A percentile compares a stretch with the other conserved stretches of the same genome.
These are phyloP conservation scores for Ophioninae sp. DNA, from an alignment of 2,888 invertebrate species.

Conservation along the genomic window DNA sequence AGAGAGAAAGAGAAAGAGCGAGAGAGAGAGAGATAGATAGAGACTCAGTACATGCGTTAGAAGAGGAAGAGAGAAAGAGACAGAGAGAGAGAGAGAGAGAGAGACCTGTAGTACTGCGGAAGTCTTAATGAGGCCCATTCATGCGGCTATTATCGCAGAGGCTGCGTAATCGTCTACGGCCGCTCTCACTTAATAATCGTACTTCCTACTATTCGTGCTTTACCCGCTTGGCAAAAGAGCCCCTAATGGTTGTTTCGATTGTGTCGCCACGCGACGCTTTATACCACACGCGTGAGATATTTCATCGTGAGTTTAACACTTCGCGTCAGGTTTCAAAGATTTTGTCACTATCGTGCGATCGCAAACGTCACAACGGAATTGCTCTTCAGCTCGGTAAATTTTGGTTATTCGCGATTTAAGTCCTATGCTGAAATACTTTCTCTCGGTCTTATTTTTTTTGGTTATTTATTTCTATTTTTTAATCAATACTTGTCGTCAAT, in stretches of 20 bases:
- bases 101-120: constrained; percentile 63
- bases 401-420: too few relatives aligned
- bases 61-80: constrained; percentile 2
- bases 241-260: constrained; percentile 57
- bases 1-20: not conserved
- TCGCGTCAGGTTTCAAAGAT: constrained; percentile 10
- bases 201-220: constrained; percentile 69
- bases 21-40: constrained; percentile 27
- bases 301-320: not conserved
- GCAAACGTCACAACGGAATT: not conserved
- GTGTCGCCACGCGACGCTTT: constrained; percentile 41
- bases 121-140: constrained; percentile 80
- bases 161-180: constrained; percentile 77
- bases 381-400: too few relatives aligned
- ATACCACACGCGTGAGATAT: constrained; percentile 23
- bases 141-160: constrained; percentile 77
- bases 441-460: too few relatives aligned
- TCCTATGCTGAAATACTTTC: too few relatives aligned
- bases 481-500: too few relatives aligned
- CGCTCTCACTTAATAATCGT: constrained; percentile 79
- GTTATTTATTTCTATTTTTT: too few relatives aligned
- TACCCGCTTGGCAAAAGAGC: constrained; percentile 41
- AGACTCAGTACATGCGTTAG: not conserved
- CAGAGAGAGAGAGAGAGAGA: constrained; percentile 3
- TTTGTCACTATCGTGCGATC: constrained; percentile 16